phyloP scores from a whole-genome alignment of 37 sponge, comb jelly and placozoan genomes.

The Amphimedon queenslandica region DNA sequence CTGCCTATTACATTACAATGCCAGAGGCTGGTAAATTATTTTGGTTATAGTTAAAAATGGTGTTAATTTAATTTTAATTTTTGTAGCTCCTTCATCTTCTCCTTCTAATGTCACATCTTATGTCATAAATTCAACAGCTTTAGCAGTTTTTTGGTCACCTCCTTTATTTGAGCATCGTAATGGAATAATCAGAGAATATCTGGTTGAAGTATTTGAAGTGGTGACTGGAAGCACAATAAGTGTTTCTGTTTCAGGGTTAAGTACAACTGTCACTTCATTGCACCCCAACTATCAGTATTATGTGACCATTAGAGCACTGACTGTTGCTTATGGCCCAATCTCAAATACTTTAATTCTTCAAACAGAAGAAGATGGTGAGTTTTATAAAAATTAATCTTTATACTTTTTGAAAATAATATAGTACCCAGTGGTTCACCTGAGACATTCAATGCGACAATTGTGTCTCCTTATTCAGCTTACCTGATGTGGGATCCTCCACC shows the following conservation, averaged over 20 bases:
- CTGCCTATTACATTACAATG: neutral
- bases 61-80: neutral
- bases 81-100: neutral
- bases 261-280: neutral
- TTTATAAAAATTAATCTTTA: neutral
- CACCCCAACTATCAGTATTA: constrained; percentile 25
- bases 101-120: neutral
- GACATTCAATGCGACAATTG: neutral
- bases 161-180: constrained; percentile 17
- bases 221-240: neutral
- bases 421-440: neutral
- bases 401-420: neutral
- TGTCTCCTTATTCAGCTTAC: neutral
- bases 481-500: constrained; percentile 1
- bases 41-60: neutral
- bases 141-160: constrained; percentile 9
- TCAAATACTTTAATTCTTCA: neutral
- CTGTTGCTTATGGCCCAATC: constrained; percentile 5
- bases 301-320: neutral
- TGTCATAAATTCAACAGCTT: neutral
- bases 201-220: neutral
- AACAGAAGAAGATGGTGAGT: constrained; percentile 20
- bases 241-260: neutral
- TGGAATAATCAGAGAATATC: constrained; percentile 23
- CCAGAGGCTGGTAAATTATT: constrained; percentile 10